Conservation (phyloP, 2,797 vertebrate genomes). For the Gadopsis marmoratus region DNA sequence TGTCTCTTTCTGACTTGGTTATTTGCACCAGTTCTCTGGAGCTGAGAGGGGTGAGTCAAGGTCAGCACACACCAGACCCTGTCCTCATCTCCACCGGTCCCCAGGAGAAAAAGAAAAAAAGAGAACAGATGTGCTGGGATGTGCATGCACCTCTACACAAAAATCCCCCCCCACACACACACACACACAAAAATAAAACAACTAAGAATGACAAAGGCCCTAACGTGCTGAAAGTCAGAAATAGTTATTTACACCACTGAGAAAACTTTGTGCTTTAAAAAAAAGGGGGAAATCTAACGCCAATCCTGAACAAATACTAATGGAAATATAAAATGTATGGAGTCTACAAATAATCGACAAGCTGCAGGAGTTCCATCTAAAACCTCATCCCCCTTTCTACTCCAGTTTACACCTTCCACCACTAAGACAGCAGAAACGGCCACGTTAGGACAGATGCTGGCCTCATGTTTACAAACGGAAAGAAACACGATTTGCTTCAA, state of each 20-base stretch:
- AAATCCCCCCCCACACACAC: too few species aligned
- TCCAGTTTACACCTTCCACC: conserved; percentile 47
- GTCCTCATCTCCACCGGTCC: conserved; percentile 30
- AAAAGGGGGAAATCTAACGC: neutral
- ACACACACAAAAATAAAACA: neutral
- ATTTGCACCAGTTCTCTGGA: conserved; percentile 37
- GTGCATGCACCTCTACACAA: too few species aligned
- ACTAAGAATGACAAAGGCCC: neutral
- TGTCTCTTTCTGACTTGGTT: neutral
- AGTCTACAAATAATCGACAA: neutral
- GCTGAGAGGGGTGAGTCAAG: conserved; percentile 35
- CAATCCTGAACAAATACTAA: neutral
- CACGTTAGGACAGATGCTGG: neutral
- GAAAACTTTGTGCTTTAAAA: neutral
- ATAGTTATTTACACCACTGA: conserved; percentile 52
- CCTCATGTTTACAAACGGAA: conserved; percentile 16
- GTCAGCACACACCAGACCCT: conserved; percentile 46
- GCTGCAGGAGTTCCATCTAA: neutral
- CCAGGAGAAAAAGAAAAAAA: conserved; percentile 29
- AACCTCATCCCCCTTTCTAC: neutral
- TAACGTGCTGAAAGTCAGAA: neutral
- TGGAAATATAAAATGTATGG: neutral
- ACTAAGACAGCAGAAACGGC: neutral
- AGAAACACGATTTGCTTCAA: conserved; percentile 29
- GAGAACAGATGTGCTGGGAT: conserved; percentile 26